These are phyloP conservation scores for Vandiemenella viatica DNA, from an alignment of 2,888 invertebrate genomes.

Conservation along the genomic window DNA sequence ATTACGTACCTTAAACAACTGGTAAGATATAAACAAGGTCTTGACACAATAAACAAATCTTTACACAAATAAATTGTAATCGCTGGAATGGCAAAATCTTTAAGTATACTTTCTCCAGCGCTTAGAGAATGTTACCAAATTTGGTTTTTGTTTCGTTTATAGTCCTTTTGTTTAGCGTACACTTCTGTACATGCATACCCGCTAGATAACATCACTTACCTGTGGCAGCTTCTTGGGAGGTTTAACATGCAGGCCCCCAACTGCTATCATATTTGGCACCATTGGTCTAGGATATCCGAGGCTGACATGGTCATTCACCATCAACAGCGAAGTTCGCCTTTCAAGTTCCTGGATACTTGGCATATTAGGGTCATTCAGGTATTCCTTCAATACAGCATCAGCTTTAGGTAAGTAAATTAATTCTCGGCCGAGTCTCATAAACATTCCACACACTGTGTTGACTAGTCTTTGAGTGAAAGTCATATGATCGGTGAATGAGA, in stretches of 20 bases:
- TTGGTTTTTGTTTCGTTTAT: too few species aligned
- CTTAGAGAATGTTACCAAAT: too few species aligned
- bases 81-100: too few species aligned
- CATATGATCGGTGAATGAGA: constrained; percentile 33
- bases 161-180: too few species aligned
- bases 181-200: too few species aligned
- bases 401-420: constrained; percentile 1
- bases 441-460: constrained; percentile 28
- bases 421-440: not conserved
- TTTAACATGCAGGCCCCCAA: constrained; percentile 3
- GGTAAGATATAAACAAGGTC: too few species aligned
- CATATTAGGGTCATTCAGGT: not conserved
- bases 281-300: constrained; percentile 10
- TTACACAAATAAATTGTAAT: too few species aligned
- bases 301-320: constrained; percentile 19
- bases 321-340: constrained; percentile 16
- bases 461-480: constrained; percentile 28
- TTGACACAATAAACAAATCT: too few species aligned
- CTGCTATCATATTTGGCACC: not conserved
- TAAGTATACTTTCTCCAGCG: too few species aligned
- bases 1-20: too few species aligned
- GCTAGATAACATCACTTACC: too few species aligned
- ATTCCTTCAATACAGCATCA: constrained; percentile 3
- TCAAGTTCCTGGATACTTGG: constrained; percentile 14
- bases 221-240: not conserved